A percentile compares a stretch with the other conserved stretches of the same genome.
Evolutionary conservation across 2,113 vertebrate species (phyloP).

Genomic region (Hippocampus barbouri): DNA sequence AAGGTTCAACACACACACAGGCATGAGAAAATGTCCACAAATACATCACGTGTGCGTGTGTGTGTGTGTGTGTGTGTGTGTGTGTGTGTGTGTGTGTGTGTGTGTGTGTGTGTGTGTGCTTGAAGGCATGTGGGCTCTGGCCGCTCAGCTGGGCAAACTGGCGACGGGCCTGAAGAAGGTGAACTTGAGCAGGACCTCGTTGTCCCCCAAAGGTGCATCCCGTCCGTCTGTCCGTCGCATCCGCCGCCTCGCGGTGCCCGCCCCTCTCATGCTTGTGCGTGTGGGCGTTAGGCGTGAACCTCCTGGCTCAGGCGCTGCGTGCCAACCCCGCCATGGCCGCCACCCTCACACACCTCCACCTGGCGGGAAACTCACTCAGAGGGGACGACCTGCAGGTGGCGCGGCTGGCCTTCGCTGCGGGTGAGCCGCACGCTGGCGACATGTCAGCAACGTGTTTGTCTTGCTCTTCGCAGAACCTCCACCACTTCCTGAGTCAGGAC

Average conservation of each 20-base stretch:
- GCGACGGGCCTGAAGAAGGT: slow-evolving; percentile 86
- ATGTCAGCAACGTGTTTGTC: not conserved
- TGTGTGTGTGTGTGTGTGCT: not conserved
- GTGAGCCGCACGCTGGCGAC: not conserved
- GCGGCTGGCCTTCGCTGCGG: too few species aligned
- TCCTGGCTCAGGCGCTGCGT: slow-evolving; percentile 86
- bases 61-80: slow-evolving; percentile 2
- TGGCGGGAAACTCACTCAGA: slow-evolving; percentile 86
- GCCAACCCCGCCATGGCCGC: slow-evolving; percentile 74
- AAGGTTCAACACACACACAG: slow-evolving; percentile 75
- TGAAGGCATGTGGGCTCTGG: slow-evolving; percentile 84
- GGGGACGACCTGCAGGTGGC: slow-evolving; percentile 89
- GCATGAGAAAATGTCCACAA: too few species aligned
- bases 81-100: not conserved
- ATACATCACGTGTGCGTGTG: not conserved
- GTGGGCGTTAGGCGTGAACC: slow-evolving; percentile 81
- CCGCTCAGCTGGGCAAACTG: slow-evolving; percentile 86
- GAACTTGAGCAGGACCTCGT: slow-evolving; percentile 87
- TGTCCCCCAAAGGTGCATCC: slow-evolving; percentile 85
- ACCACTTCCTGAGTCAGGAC: slow-evolving; percentile 86
- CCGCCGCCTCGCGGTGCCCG: too few species aligned
- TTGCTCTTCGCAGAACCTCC: slow-evolving; percentile 74
- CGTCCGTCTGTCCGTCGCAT: not conserved
- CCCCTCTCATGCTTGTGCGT: not conserved
- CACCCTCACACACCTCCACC: slow-evolving; percentile 82